phyloP scores from a whole-genome alignment of 2,797 vertebrate species.

The Macrochelys suwanniensis region DNA sequence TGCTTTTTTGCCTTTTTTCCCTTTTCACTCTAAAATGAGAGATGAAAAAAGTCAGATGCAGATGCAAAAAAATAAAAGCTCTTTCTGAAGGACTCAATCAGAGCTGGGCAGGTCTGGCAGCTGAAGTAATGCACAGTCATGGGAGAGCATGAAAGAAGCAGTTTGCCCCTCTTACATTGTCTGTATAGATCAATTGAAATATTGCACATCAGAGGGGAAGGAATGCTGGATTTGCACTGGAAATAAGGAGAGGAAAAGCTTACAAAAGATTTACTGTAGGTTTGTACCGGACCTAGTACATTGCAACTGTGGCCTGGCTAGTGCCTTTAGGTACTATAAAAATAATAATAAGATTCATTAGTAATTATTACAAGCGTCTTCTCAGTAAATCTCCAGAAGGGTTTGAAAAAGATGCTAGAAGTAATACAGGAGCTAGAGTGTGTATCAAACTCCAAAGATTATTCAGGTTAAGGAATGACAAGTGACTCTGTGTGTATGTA shows the following conservation, averaged over 20 bases:
- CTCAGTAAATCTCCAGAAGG: not conserved
- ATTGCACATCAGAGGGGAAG: not conserved
- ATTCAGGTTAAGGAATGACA: not conserved
- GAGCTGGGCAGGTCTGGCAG: not conserved
- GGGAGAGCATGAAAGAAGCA: not conserved
- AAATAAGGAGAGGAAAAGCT: not conserved
- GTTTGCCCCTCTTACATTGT: not conserved
- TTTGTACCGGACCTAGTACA: not conserved
- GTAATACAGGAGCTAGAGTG: accelerated
- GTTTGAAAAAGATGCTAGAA: not conserved
- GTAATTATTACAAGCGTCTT: not conserved
- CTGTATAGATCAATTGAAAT: not conserved
- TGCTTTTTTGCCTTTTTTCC: not conserved
- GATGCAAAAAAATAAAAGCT: not conserved
- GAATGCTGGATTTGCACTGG: not conserved
- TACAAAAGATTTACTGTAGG: not conserved
- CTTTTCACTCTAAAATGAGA: not conserved
- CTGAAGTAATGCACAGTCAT: not conserved
- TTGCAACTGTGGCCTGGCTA: not conserved
- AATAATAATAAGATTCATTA: not conserved
- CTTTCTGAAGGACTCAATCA: not conserved
- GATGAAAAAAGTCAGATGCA: not conserved
- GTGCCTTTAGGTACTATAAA: not conserved
- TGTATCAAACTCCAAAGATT: not conserved
- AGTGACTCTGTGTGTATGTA: not conserved